phyloP scores from a whole-genome alignment of 2,113 vertebrate species.

The Dasypus novemcinctus region DNA sequence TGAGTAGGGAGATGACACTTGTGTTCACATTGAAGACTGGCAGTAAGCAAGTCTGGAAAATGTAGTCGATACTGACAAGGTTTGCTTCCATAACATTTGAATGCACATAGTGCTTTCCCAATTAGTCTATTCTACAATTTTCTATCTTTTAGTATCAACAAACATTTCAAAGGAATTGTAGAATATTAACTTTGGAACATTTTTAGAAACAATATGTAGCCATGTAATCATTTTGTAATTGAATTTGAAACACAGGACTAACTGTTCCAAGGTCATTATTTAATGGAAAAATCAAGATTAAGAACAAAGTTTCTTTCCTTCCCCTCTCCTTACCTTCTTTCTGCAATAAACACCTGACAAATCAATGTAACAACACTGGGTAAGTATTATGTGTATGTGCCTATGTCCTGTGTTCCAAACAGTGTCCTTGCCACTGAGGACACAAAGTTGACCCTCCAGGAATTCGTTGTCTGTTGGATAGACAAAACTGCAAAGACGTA shows the following conservation, averaged over 20 bases:
- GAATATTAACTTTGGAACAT: not conserved
- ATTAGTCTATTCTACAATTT: not conserved
- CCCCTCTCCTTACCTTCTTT: not conserved
- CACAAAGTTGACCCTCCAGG: not conserved
- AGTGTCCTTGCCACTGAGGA: not conserved
- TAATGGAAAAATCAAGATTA: not conserved
- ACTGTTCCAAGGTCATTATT: not conserved
- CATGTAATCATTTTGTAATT: not conserved
- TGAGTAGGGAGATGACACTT: not conserved
- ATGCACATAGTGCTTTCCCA: not conserved
- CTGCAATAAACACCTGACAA: not conserved
- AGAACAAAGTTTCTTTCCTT: not conserved
- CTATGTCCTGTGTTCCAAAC: not conserved
- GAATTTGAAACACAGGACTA: not conserved
- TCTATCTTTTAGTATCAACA: not conserved
- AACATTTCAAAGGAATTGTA: not conserved
- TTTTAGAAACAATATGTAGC: not conserved
- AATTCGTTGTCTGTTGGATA: not conserved
- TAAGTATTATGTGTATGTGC: not conserved
- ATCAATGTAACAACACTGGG: not conserved
- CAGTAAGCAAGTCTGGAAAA: not conserved
- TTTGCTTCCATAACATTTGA: not conserved
- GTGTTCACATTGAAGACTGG: not conserved
- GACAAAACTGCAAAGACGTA: constrained; percentile 16
- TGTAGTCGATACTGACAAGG: fast-evolving